Evolutionary conservation across 37 sponge, comb jelly and placozoan species (phyloP).

Genomic region (Halisarca cf. caerulea): DNA sequence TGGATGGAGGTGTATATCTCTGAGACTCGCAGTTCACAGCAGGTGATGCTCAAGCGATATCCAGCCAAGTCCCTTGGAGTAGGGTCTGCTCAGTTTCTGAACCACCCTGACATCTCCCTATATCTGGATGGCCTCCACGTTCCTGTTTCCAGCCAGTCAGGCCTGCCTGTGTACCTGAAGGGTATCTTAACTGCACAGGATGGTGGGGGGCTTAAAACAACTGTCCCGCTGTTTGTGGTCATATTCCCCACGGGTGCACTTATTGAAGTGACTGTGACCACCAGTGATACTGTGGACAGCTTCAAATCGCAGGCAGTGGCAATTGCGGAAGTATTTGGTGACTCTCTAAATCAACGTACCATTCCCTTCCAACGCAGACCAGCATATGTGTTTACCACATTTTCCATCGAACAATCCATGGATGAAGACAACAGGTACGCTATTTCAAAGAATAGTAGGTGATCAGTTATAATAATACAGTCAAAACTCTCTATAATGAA

Average conservation of each 20-base stretch:
- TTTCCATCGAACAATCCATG: too few relatives aligned
- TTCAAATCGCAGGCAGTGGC: neutral
- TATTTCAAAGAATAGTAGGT: too few relatives aligned
- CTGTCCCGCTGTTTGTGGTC: constrained; percentile 3
- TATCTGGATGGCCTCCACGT: neutral
- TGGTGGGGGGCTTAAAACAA: neutral
- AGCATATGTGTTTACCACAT: too few relatives aligned
- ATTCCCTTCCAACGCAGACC: neutral
- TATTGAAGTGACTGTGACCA: neutral
- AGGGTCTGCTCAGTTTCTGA: neutral
- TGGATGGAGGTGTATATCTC: neutral
- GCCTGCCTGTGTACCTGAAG: neutral
- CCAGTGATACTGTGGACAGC: neutral
- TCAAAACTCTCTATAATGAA: too few relatives aligned
- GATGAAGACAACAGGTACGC: too few relatives aligned
- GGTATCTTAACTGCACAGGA: neutral
- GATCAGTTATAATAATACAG: too few relatives aligned
- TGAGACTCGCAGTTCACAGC: neutral
- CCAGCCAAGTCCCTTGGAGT: neutral
- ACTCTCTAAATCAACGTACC: neutral
- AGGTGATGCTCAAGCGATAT: neutral
- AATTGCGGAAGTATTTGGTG: neutral
- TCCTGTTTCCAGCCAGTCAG: neutral
- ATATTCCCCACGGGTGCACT: neutral
- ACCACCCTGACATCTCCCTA: neutral